Evolutionary conservation across 2,113 vertebrate species (phyloP).

Genomic region (Boleophthalmus pectinirostris): DNA sequence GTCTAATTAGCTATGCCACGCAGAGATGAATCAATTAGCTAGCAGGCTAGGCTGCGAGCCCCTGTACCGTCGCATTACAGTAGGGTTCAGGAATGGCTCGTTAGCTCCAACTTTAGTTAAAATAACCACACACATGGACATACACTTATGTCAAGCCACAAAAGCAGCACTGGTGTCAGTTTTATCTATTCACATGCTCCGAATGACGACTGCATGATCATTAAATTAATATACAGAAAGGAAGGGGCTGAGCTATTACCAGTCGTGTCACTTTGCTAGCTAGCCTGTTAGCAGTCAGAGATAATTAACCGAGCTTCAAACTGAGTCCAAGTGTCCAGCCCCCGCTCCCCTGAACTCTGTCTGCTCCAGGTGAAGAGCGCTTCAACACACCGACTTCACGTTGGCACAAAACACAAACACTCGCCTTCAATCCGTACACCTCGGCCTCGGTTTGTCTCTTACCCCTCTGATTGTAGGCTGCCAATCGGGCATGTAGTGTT

Average conservation of each 20-base stretch:
- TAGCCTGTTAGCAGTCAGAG: conserved; percentile 70
- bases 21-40: conserved; percentile 77
- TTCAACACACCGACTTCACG: conserved; percentile 21
- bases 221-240: conserved; percentile 57
- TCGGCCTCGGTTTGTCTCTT: conserved; percentile 75
- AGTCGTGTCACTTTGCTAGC: conserved; percentile 77
- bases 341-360: conserved; percentile 47
- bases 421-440: conserved; percentile 48
- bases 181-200: conserved; percentile 8
- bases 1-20: conserved; percentile 76
- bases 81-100: conserved; percentile 35
- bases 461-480: conserved; percentile 67
- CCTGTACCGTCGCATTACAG: conserved; percentile 66
- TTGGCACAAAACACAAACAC: conserved; percentile 33
- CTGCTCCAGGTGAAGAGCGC: conserved; percentile 57
- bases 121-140: conserved; percentile 25
- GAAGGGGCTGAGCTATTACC: conserved; percentile 46
- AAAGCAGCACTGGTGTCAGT: conserved; percentile 6
- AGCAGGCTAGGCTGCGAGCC: conserved; percentile 63
- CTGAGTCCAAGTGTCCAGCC: conserved; percentile 48
- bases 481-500: conserved; percentile 65
- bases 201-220: conserved; percentile 17
- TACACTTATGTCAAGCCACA: conserved; percentile 26
- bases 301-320: conserved; percentile 73
- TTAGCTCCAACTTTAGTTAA: conserved; percentile 36